Evolutionary conservation across 2,797 vertebrate genomes (phyloP), one percentile per base, ranked within the genome.

Genomic region (Amniataba percoides): DNA sequence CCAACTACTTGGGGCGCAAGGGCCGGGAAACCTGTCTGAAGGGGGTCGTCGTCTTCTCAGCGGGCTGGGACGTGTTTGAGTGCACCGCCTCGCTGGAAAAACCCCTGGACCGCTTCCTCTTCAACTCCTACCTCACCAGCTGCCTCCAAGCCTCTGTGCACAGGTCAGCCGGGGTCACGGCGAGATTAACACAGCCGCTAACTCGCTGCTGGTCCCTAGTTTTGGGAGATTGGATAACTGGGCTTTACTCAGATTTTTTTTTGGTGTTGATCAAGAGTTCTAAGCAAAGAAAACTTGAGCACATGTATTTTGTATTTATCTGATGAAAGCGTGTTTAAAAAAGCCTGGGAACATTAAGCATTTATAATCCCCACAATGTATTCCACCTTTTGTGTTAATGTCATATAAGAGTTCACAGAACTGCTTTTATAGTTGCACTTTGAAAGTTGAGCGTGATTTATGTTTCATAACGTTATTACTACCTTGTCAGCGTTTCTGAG

Each of bases 111-210:
- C 97, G 98, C 89, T 96, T 99, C 92, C 96, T 99, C 84, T 99
- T 99, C 95, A 99, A 99, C 95, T 99, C 98, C 92, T 99, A 99
- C 93, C 95, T 99, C 96, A 99, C 98, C 79, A 97, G 96, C 92
- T 98, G 97, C 94, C 97, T 99, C 73, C 97, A 98, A 78, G 98
- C 97, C 72, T 98, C 97, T 31, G 94, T 99, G 88, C 96, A 96
- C 94, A 98, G 97, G 98, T 99, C 89, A 85, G 88, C 67, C 27
- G 27, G 65, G 74, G 74, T 45, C 55, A 71, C 45, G 74, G 62
- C 0, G 2, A 82, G 82, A 87, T 89, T 84, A 85, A 57, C 68
- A 46, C 31, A 15, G 71, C 53, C 12, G 11, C 77, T 77, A 71
- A 77, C 80, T 82, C 71, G 23, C 55, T 57, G 70, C 45, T 70